A percentile compares a stretch with the other conserved stretches of the same genome.
Evolutionary conservation across 2,888 invertebrate genomes (phyloP).

Genomic region (Aphidoletes aphidimyza): DNA sequence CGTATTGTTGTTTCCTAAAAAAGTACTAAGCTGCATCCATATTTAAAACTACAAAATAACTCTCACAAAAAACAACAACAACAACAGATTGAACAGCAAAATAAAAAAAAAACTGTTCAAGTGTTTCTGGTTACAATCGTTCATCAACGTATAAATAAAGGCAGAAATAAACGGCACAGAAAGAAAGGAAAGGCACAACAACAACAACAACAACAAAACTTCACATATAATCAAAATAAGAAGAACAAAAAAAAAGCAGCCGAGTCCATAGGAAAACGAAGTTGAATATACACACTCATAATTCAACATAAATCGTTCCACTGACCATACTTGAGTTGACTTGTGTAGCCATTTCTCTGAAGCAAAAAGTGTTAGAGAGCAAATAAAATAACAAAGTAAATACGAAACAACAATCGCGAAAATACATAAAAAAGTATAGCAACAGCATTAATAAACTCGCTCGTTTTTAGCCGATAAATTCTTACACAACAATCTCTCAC

Average conservation of each 20-base stretch:
- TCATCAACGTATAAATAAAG: neutral
- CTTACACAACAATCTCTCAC: neutral
- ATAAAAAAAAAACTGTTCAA: constrained; percentile 18
- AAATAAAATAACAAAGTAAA: constrained; percentile 35
- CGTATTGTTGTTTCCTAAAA: constrained; percentile 9
- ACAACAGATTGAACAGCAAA: too few relatives aligned
- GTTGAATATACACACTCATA: constrained; percentile 36
- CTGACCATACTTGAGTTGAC: constrained; percentile 4
- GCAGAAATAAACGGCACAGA: neutral
- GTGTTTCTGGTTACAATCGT: constrained; percentile 30
- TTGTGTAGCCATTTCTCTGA: constrained; percentile 13
- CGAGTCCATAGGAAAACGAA: neutral
- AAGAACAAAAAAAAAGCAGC: neutral
- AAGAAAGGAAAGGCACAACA: constrained; percentile 11
- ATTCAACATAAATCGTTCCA: neutral
- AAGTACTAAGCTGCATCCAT: constrained; percentile 12
- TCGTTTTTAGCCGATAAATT: constrained; percentile 12
- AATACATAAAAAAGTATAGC: neutral
- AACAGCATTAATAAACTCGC: constrained; percentile 19
- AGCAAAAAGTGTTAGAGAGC: constrained; percentile 19
- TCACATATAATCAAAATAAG: constrained; percentile 3
- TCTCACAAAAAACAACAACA: neutral
- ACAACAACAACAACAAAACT: too few relatives aligned
- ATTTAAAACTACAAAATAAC: neutral
- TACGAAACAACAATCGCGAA: constrained; percentile 17